Evolutionary conservation across 2,888 invertebrate genomes (phyloP).

Genomic region (Sesamia inferens): DNA sequence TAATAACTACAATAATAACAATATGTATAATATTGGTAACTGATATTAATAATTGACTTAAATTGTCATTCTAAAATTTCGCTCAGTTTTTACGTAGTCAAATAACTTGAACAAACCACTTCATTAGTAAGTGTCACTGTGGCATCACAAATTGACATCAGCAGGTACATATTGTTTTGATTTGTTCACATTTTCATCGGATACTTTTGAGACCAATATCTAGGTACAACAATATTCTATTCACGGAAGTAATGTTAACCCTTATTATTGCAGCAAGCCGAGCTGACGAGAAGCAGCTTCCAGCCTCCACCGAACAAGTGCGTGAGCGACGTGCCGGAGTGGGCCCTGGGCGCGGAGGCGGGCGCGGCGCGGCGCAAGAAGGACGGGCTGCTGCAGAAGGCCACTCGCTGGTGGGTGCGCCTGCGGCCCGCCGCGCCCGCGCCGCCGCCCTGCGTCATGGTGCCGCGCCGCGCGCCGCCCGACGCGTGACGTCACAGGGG

Average conservation of each 20-base stretch:
- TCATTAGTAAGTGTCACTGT: neutral
- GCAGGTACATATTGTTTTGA: neutral
- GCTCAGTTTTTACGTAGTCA: neutral
- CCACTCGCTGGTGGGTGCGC: slow-evolving; percentile 88
- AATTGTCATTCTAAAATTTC: neutral
- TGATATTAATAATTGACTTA: neutral
- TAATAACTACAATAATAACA: neutral
- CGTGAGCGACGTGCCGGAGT: slow-evolving; percentile 92
- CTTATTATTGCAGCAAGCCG: slow-evolving; percentile 89
- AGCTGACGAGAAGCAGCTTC: slow-evolving; percentile 92
- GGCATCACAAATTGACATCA: neutral
- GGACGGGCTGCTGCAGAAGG: slow-evolving; percentile 89
- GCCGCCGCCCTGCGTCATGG: slow-evolving; percentile 69
- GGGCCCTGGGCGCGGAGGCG: slow-evolving; percentile 79
- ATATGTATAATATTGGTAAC: neutral
- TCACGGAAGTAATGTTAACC: neutral
- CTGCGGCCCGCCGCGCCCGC: slow-evolving; percentile 80
- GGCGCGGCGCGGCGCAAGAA: slow-evolving; percentile 78
- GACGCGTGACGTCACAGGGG: slow-evolving; percentile 70
- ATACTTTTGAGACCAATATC: neutral
- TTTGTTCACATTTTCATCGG: neutral
- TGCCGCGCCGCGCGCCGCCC: slow-evolving; percentile 70
- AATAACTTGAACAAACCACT: neutral
- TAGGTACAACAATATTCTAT: too few relatives aligned
- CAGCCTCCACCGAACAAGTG: slow-evolving; percentile 92